A percentile compares a stretch with the other conserved stretches of the same genome.
Evolutionary conservation across 2,888 invertebrate species (phyloP).

Genomic region (Nemotelus nigrinus): DNA sequence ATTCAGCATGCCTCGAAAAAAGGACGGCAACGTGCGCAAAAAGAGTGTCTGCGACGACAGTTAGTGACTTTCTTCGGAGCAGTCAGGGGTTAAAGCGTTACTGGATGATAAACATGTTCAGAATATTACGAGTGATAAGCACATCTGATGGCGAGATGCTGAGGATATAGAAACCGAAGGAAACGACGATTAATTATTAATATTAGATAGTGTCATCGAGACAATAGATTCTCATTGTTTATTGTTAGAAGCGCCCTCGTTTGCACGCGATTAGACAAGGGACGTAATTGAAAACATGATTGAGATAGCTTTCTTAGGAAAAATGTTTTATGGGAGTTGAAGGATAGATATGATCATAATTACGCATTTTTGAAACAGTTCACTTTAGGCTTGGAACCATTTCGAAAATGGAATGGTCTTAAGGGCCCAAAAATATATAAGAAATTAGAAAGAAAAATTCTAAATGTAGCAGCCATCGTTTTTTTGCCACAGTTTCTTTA

Average conservation of each 20-base stretch:
- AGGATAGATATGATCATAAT: no score
- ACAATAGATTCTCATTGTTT: conserved; percentile 30
- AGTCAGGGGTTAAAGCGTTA: conserved; percentile 23
- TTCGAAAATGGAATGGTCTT: no score
- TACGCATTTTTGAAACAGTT: no score
- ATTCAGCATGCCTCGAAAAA: background rate
- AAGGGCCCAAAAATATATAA: no score
- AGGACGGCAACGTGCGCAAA: conserved; percentile 9
- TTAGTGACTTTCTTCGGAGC: conserved; percentile 13
- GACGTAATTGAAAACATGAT: conserved; percentile 34
- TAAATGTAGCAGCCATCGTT: no score
- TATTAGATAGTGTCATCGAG: conserved; percentile 18
- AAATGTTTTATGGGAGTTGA: no score
- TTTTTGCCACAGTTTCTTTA: no score
- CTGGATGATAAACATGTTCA: conserved; percentile 35
- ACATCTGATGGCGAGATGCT: conserved; percentile 24
- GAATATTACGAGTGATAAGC: conserved; percentile 40
- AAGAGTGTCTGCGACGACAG: conserved; percentile 16
- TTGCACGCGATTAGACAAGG: background rate
- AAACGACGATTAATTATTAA: conserved; percentile 35
- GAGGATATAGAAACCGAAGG: background rate
- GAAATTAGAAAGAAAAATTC: no score
- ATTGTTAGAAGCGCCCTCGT: background rate
- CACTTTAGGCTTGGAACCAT: no score
- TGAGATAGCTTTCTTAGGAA: background rate